phyloP scores from a whole-genome alignment of 2,797 vertebrate genomes.

The Channa striata region DNA sequence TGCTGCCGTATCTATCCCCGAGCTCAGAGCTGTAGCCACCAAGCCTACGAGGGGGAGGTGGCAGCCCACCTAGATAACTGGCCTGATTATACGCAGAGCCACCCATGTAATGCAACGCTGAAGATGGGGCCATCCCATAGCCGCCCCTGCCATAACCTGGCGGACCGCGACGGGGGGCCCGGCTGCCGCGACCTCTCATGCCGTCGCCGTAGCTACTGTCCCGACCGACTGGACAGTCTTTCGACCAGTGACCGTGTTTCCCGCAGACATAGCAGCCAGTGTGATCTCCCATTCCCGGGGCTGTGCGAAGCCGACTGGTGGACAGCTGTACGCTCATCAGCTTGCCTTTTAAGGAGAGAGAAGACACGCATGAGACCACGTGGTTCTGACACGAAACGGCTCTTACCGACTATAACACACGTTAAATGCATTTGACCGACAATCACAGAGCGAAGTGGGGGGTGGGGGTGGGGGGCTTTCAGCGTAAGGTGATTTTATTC shows the following conservation, averaged over 20 bases:
- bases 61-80: conserved; percentile 67
- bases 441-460: conserved; percentile 42
- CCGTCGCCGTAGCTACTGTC: conserved; percentile 79
- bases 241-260: conserved; percentile 97
- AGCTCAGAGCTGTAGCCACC: conserved; percentile 65
- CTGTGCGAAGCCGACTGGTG: conserved; percentile 93
- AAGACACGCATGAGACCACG: conserved; percentile 82
- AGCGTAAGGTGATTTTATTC: conserved; percentile 17
- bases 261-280: conserved; percentile 86
- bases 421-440: conserved; percentile 40
- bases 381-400: conserved; percentile 59
- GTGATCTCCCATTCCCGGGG: conserved; percentile 95
- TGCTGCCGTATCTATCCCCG: conserved; percentile 62
- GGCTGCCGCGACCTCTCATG: conserved; percentile 54
- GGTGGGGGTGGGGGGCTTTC: conserved; percentile 2
- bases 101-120: conserved; percentile 70
- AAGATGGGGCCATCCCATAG: conserved; percentile 68
- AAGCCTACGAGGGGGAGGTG: conserved; percentile 72
- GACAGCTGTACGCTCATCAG: conserved; percentile 95
- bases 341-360: conserved; percentile 91
- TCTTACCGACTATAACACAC: conserved; percentile 65
- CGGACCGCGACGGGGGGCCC: conserved; percentile 57
- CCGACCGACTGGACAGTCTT: conserved; percentile 92
- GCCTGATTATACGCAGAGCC: conserved; percentile 75
- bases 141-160: conserved; percentile 67